phyloP scores from a whole-genome alignment of 2,113 vertebrate species.

The Heloderma charlesbogerti region DNA sequence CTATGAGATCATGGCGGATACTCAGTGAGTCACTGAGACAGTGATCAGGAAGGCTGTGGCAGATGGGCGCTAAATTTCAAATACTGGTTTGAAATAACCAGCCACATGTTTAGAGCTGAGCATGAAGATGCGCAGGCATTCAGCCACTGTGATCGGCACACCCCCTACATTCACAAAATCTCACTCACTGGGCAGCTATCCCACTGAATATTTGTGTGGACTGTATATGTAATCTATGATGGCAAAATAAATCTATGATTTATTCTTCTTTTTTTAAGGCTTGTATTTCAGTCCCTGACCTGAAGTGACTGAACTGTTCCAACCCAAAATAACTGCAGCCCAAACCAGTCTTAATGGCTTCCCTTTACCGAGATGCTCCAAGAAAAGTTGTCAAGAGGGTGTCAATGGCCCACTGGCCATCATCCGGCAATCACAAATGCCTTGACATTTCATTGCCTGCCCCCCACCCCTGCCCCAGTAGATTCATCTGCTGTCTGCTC shows the following conservation, averaged over 20 bases:
- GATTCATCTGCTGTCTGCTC: background rate
- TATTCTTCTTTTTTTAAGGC: background rate
- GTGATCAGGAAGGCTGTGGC: background rate
- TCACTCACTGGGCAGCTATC: background rate
- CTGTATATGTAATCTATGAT: background rate
- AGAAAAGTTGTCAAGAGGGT: background rate
- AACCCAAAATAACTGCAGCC: conserved; percentile 9
- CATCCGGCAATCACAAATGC: background rate
- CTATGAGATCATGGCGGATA: no score
- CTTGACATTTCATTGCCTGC: background rate
- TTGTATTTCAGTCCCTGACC: background rate
- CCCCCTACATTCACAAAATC: background rate
- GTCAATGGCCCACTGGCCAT: background rate
- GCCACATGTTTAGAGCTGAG: background rate
- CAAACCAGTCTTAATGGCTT: background rate
- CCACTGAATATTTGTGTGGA: background rate
- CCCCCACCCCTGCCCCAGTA: background rate
- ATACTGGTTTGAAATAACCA: background rate
- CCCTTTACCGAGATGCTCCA: background rate
- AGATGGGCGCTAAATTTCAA: background rate
- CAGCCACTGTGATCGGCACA: no score
- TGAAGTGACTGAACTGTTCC: background rate
- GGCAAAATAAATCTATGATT: no score
- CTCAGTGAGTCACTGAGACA: no score
- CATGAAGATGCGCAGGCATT: background rate